Evolutionary conservation across 1,140 invertebrate species (phyloP), one percentile per base, ranked within the genome.

Genomic region (Lepeophtheirus salmonis): DNA sequence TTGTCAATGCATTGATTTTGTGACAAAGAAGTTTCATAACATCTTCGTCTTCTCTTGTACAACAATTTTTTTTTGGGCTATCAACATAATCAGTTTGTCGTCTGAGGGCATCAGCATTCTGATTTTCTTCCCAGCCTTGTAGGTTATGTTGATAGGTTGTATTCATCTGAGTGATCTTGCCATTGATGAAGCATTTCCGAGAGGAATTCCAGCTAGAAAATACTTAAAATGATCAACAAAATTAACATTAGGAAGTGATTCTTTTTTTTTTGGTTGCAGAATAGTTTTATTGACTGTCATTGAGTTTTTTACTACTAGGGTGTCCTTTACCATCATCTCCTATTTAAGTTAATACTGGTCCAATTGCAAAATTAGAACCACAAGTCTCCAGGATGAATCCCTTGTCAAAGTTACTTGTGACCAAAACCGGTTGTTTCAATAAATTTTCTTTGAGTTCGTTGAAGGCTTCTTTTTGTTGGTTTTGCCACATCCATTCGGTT

Each of bases 191-290:
- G 20, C 23, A 21, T 20, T 17, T 20, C 52, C n/a, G 20, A 24
- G 4, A 54, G 23, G 20, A 3, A 14, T 3, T 24, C 52, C 16
- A 20, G n/a, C 20, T 20, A 54, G 52, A 17, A 21, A 54, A 17
- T 54, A 54, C 13, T 24, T 3, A 24, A 54, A 54, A 54, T 54
- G 52, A n/a, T 54, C 22, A 2, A 54, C 52, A 17, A 54, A 54
- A 24, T 18, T 20, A 16, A 21, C 18, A 1, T 16, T 24, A 16
- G 52, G 14, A 20, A 54, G 16, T 12, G 21, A 24, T 54, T 54
- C 52, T 54, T 54, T 54, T n/a, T n/a, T n/a, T n/a, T 24, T 54
- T 54, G 4, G 52, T 54, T 24, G 23, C 52, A 21, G 3, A 24
- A 13, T 54, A 54, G n/a, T 54, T n/a, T 21, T 24, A 20, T 13